Evolutionary conservation across 2,113 vertebrate species (phyloP).

Genomic region (Athene noctua): DNA sequence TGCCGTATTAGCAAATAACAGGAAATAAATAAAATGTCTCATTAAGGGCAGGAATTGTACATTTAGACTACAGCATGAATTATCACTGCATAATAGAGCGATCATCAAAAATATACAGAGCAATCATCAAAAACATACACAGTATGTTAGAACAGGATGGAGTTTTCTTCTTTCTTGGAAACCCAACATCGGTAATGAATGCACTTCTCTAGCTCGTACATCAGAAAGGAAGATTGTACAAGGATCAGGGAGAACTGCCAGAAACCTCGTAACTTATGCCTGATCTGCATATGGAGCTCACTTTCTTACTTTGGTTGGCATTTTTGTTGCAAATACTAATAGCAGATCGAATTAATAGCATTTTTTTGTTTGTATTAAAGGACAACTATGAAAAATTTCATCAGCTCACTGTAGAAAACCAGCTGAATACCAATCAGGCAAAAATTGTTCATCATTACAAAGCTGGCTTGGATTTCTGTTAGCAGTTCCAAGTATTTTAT

Average conservation of each 20-base stretch:
- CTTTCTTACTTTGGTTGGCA: background rate
- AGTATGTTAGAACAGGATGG: constrained; percentile 25
- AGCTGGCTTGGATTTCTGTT: constrained; percentile 36
- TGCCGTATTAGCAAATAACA: background rate
- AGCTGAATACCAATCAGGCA: constrained; percentile 33
- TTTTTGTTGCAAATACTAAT: background rate
- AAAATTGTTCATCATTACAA: constrained; percentile 28
- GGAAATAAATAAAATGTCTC: constrained; percentile 13
- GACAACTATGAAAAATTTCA: background rate
- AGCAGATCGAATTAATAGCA: background rate
- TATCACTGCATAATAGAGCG: constrained; percentile 43
- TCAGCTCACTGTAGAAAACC: constrained; percentile 9
- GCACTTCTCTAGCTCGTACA: background rate
- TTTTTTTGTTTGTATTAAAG: background rate
- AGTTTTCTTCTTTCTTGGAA: constrained; percentile 33
- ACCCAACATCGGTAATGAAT: background rate
- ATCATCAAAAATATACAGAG: constrained; percentile 22
- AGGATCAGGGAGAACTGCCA: background rate
- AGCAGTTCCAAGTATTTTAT: constrained; percentile 39
- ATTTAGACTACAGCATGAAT: constrained; percentile 41
- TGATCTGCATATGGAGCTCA: background rate
- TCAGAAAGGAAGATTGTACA: background rate
- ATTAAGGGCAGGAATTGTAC: constrained; percentile 4
- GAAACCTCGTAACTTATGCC: background rate
- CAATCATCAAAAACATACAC: constrained; percentile 30